These are phyloP conservation scores for Myrmecophaga tridactyla DNA, from an alignment of 2,113 vertebrate species.

Conservation along the genomic window DNA sequence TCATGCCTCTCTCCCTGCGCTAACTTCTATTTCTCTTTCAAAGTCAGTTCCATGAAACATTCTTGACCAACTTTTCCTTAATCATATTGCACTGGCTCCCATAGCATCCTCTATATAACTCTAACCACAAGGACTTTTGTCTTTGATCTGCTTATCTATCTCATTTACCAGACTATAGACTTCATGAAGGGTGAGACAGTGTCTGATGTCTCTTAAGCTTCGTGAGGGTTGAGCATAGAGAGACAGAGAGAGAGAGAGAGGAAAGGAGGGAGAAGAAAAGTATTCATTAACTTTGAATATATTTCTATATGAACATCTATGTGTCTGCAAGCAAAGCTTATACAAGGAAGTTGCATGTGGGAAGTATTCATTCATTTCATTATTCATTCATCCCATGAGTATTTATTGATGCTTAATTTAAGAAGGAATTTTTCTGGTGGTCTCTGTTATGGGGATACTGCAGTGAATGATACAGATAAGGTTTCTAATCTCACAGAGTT, in stretches of 20 bases:
- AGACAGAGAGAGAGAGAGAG: too few relatives aligned
- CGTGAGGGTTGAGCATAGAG: not conserved
- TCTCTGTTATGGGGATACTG: not conserved
- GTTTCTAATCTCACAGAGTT: not conserved
- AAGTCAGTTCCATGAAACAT: not conserved
- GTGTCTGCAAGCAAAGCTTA: not conserved
- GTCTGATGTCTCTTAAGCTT: not conserved
- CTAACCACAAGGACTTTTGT: not conserved
- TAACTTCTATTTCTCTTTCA: not conserved
- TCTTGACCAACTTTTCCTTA: not conserved
- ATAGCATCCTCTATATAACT: not conserved
- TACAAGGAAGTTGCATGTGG: not conserved
- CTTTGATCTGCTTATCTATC: not conserved
- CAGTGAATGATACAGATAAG: not conserved
- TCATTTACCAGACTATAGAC: not conserved
- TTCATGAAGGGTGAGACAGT: not conserved
- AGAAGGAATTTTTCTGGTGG: not conserved
- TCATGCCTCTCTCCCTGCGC: not conserved
- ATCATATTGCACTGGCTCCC: not conserved
- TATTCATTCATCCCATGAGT: not conserved
- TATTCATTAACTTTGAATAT: not conserved
- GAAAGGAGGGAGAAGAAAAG: fast-evolving
- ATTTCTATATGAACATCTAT: not conserved
- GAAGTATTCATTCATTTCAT: not conserved
- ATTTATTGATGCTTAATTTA: not conserved